These are phyloP conservation scores for Pongo pygmaeus DNA, from an alignment of 2,113 vertebrate species.

Conservation along the genomic window DNA sequence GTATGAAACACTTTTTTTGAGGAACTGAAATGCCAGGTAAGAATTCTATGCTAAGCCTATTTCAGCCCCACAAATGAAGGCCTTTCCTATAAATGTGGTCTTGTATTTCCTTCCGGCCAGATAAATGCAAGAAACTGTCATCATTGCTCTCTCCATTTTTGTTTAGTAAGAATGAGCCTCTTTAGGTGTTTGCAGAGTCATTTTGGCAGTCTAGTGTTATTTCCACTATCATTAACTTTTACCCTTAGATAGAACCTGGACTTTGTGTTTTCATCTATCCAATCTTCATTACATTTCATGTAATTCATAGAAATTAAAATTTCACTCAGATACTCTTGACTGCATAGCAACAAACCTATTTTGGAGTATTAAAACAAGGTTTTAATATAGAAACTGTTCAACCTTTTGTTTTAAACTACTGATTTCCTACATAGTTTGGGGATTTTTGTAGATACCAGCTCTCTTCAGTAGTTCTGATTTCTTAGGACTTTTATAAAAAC, in stretches of 20 bases:
- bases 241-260: background rate
- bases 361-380: background rate
- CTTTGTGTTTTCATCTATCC: background rate
- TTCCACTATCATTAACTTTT: background rate
- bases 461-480: background rate
- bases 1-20: background rate
- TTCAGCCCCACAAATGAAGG: background rate
- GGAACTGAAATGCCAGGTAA: background rate
- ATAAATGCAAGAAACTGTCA: background rate
- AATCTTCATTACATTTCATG: background rate
- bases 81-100: background rate
- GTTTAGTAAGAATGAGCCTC: background rate
- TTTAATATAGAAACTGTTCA: background rate
- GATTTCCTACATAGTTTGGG: background rate
- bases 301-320: constrained; percentile 12
- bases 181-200: background rate
- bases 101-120: background rate
- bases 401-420: background rate
- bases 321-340: background rate
- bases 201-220: background rate
- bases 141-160: background rate
- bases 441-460: background rate
- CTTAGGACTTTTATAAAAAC: background rate
- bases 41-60: background rate
- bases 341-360: background rate